Evolutionary conservation across 1,140 invertebrate genomes (phyloP).

Genomic region (Ceratoteleas bidentatus): DNA sequence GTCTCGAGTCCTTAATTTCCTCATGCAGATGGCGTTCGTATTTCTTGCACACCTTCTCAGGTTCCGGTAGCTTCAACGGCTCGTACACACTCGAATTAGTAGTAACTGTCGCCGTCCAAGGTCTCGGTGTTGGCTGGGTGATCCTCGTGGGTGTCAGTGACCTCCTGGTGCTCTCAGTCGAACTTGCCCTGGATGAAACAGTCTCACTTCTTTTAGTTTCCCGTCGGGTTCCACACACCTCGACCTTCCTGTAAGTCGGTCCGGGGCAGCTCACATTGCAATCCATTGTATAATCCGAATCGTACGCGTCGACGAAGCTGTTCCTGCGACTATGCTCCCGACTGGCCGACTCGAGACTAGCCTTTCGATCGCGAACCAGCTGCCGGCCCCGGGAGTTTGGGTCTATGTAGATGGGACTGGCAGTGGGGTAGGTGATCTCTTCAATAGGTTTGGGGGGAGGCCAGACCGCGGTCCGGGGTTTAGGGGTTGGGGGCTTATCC

Average conservation of each 20-base stretch:
- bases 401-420: constrained; percentile 79
- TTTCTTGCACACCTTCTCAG: constrained; percentile 68
- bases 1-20: constrained; percentile 59
- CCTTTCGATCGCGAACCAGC: constrained; percentile 69
- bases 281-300: constrained; percentile 70
- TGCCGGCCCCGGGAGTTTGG: constrained; percentile 71
- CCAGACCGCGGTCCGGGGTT: constrained; percentile 72
- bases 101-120: constrained; percentile 78
- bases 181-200: constrained; percentile 70
- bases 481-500: constrained; percentile 63
- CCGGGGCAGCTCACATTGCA: constrained; percentile 72
- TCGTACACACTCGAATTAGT: constrained; percentile 70
- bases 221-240: constrained; percentile 63
- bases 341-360: constrained; percentile 66
- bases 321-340: constrained; percentile 63
- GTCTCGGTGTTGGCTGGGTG: constrained; percentile 75
- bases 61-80: constrained; percentile 57
- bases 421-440: constrained; percentile 79
- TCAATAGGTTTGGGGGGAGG: constrained; percentile 76
- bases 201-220: constrained; percentile 66
- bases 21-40: constrained; percentile 70
- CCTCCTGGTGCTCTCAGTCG: constrained; percentile 74
- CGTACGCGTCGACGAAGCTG: constrained; percentile 55
- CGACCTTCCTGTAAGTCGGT: constrained; percentile 72
- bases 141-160: constrained; percentile 79